Conservation (phyloP, 2,888 invertebrate species). For the Microplitis manilae region DNA sequence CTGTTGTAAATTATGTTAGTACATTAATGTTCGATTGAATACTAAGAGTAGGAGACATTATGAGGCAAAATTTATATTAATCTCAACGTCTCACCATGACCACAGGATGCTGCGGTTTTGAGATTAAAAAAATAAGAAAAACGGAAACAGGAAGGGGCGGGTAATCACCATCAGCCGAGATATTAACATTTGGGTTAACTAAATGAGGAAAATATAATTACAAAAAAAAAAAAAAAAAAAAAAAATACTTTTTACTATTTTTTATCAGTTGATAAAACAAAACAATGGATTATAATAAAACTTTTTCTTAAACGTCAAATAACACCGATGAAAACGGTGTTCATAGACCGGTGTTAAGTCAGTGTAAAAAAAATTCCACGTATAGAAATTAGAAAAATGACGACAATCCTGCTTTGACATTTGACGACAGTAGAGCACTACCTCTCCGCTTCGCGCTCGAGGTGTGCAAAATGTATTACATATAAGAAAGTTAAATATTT, state of each 20-base stretch:
- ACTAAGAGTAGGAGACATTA: conserved; percentile 42
- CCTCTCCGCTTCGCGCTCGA: too few species aligned
- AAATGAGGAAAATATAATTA: background rate
- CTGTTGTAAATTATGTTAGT: background rate
- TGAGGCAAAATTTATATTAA: conserved; percentile 56
- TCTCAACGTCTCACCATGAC: conserved; percentile 48
- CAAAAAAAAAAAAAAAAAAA: background rate
- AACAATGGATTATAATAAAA: too few species aligned
- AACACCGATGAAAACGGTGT: too few species aligned
- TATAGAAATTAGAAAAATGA: too few species aligned
- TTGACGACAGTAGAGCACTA: too few species aligned
- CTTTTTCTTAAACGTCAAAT: too few species aligned
- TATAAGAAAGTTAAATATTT: too few species aligned
- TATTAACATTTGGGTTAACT: conserved; percentile 49
- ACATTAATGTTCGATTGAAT: conserved; percentile 3
- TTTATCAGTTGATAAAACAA: background rate
- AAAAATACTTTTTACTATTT: background rate
- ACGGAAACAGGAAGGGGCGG: conserved; percentile 69
- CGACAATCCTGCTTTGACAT: too few species aligned
- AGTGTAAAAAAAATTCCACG: too few species aligned
- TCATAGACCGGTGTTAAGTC: too few species aligned
- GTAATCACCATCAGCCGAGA: conserved; percentile 58
- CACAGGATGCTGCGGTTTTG: conserved; percentile 64
- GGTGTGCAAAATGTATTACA: too few species aligned
- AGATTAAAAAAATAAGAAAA: conserved; percentile 57